Evolutionary conservation across 92 coral and sea anemone species (phyloP).

Genomic region (Phenganax subtilis): DNA sequence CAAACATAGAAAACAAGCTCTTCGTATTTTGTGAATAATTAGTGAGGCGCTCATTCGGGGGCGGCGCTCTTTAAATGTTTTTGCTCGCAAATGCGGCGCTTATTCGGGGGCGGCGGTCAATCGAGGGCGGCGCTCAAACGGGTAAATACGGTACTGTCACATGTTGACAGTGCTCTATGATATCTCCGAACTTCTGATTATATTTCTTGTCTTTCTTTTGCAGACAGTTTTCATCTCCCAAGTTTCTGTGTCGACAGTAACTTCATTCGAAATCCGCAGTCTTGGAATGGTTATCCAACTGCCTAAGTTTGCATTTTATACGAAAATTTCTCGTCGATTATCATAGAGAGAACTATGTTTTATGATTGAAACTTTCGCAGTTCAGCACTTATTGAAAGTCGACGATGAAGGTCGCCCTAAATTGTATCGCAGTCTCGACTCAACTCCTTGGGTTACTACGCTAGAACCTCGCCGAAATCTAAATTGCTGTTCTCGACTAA

Average conservation of each 20-base stretch:
- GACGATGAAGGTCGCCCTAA: not conserved
- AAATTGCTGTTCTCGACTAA: not conserved
- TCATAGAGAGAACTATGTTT: slow-evolving; percentile 7
- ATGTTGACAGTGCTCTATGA: not conserved
- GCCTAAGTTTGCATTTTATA: not conserved
- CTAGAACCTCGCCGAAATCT: slow-evolving; percentile 8
- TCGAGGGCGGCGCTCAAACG: too few relatives aligned
- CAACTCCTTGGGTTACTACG: not conserved
- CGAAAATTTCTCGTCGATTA: slow-evolving; percentile 14
- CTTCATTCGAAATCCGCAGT: too few relatives aligned
- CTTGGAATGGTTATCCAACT: not conserved
- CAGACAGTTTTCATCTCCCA: too few relatives aligned
- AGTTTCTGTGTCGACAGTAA: not conserved
- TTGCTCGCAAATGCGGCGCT: too few relatives aligned
- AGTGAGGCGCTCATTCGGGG: too few relatives aligned
- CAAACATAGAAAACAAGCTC: too few relatives aligned
- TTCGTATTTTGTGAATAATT: too few relatives aligned
- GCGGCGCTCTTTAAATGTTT: too few relatives aligned
- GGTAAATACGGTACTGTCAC: too few relatives aligned
- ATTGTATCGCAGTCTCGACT: slow-evolving; percentile 22
- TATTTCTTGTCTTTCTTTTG: not conserved
- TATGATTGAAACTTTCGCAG: not conserved
- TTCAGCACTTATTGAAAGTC: not conserved
- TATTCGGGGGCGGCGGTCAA: too few relatives aligned
- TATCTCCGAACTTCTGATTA: not conserved